Evolutionary conservation across 2,888 invertebrate genomes (phyloP), one percentile per base, ranked within the genome.

Genomic region (Cyrtodaria siliqua): DNA sequence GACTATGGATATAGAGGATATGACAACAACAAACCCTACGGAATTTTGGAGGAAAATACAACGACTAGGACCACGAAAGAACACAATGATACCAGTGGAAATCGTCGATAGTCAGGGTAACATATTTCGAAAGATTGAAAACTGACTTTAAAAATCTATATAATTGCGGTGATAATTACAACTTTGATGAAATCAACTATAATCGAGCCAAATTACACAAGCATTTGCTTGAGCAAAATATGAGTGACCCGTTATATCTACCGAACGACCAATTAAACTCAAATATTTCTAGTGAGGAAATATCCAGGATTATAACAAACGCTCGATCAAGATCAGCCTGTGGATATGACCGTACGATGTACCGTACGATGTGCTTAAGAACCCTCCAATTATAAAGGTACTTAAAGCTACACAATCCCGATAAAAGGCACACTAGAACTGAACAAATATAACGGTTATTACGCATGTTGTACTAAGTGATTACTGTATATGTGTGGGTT

Each of bases 41-140:
- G 72, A 63, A 33, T 73, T 78, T 24, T 72, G 73, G 73, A 33
- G 66, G 8, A 69, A 78, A 49, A 69, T 69, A 27, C 62, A 72
- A 18, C 66, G 24, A n/a, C 40, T 78, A 42, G 73, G 73, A 0
- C 78, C 69, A 0, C 60, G 62, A 33, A 52, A 38, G 49, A 38
- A 68, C 29, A 44, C 24, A 38, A 2, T 20, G 18, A 69, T 69
- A n/a, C 74, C 69, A 8, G 18, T 64, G 0, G 60, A 75, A 42
- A 49, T 69, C 1, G 33, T 53, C 2, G 68, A 68, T n/a, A 18
- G 26, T 33, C 29, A 42, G 14, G 63, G 61, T 14, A 23, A 18
- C 24, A 29, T 64, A 12, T 18, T 61, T 66, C 26, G 66, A 72
- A 26, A 23, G 55, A 14, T 75, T 63, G 75, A 69, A 53, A 44